Evolutionary conservation across 2,797 vertebrate species (phyloP), one percentile per base, ranked within the genome.

Genomic region (Pterois miles): DNA sequence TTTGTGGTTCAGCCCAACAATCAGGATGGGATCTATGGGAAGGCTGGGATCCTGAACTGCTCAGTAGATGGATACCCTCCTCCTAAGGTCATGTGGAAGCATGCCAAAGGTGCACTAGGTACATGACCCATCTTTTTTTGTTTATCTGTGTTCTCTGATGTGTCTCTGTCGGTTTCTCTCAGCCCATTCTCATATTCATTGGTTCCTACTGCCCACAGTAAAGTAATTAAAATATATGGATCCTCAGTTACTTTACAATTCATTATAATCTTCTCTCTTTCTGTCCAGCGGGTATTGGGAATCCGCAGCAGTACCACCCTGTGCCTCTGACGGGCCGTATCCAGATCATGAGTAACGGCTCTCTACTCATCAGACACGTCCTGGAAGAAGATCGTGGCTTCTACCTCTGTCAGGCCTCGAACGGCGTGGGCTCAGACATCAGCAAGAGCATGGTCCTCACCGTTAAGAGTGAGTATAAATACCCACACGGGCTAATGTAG

Each of bases 361-460:
- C 98, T 1, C 92, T 99, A 78, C 96, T 98, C 83, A 99, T 99
- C 85, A 95, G 98, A 71, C 98, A 99, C 2, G 97, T 99, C 75
- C 92, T 99, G 85, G 98, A 99, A 87, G 98, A 99, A 86, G 98
- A 99, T 84, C 97, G 98, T 0, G 98, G 98, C 77, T 99, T 98
- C 91, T 99, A 99, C 95, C 96, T 99, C 74, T 99, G 98, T 92
- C 98, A 99, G 94, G 98, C 98, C 91, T 99, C 98, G 95, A 99
- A 99, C 0, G 98, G 98, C 0, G 98, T 99, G 76, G 98, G 98
- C 71, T 99, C 98, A 0, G 98, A 99, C 92, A 99, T 99, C 96
- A 99, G 98, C 97, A 99, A 99, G 92, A 98, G 98, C 94, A 99
- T 99, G 98, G 96, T 99, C 75, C 98, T 99, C 81, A 99, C 98